These are phyloP conservation scores for Felis chaus DNA, from an alignment of 2,113 vertebrate genomes.

Conservation along the genomic window DNA sequence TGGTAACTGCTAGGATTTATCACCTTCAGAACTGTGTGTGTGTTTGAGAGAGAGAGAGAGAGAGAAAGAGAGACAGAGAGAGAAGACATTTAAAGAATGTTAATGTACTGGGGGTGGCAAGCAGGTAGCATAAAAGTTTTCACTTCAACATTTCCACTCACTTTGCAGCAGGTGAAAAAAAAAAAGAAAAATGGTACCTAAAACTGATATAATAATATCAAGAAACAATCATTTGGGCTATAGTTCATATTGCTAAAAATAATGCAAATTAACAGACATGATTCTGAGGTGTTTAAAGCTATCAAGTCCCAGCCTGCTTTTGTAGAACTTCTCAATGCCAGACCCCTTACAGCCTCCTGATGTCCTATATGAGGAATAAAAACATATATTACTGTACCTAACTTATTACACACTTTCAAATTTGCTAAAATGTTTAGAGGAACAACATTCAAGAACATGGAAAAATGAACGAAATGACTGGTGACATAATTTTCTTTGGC, in stretches of 20 bases:
- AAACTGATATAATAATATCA: not conserved
- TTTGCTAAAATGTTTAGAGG: not conserved
- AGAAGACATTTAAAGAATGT: not conserved
- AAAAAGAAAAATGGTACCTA: not conserved
- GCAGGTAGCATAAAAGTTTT: not conserved
- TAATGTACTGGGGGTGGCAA: not conserved
- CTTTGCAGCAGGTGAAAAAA: not conserved
- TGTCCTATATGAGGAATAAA: not conserved
- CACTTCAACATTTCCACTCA: not conserved
- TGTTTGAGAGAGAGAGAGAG: not conserved
- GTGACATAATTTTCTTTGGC: not conserved
- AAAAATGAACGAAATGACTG: not conserved
- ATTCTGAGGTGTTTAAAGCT: not conserved
- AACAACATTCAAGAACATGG: not conserved
- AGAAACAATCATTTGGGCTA: not conserved
- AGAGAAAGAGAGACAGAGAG: not conserved
- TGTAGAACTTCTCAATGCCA: not conserved
- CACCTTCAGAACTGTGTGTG: not conserved
- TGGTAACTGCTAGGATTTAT: constrained; percentile 11
- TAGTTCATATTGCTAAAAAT: not conserved
- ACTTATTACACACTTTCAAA: not conserved
- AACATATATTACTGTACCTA: not conserved
- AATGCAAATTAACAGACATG: not conserved
- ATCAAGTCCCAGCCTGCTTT: not conserved
- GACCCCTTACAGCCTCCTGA: not conserved